Conservation (phyloP, 1,140 invertebrate genomes). For the Atta colombica region DNA sequence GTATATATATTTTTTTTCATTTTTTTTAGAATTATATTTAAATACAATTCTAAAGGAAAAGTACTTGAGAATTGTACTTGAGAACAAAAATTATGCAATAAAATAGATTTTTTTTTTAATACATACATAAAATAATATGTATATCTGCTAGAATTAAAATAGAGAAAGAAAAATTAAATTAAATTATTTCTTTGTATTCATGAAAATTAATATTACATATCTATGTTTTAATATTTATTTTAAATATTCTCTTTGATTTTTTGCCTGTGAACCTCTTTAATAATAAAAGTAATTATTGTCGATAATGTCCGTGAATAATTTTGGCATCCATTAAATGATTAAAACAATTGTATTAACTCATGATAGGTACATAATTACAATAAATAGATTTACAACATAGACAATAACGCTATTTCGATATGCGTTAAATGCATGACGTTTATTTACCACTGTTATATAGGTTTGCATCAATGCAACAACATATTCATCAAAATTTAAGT, state of each 20-base stretch:
- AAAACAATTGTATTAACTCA: slow-evolving; percentile 3
- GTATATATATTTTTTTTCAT: background rate
- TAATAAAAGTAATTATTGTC: background rate
- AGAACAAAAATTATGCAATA: background rate
- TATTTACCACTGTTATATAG: slow-evolving; percentile 5
- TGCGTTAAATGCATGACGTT: slow-evolving; percentile 33
- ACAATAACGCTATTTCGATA: background rate
- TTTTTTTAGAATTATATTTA: background rate
- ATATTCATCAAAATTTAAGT: slow-evolving; percentile 70
- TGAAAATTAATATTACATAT: background rate
- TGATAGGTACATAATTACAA: background rate
- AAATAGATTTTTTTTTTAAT: background rate
- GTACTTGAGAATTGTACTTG: background rate
- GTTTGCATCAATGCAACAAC: slow-evolving; percentile 59
- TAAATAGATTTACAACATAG: background rate
- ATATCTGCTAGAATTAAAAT: background rate
- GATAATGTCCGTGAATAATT: background rate
- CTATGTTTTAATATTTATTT: background rate
- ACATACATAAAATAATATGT: background rate
- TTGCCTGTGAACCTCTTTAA: background rate
- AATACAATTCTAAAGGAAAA: too few relatives aligned
- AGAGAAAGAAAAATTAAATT: background rate
- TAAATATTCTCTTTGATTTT: background rate
- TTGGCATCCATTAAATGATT: background rate
- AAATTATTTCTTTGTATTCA: background rate